These are phyloP conservation scores for Thunnus thynnus DNA, from an alignment of 2,113 vertebrate species.

Conservation along the genomic window DNA sequence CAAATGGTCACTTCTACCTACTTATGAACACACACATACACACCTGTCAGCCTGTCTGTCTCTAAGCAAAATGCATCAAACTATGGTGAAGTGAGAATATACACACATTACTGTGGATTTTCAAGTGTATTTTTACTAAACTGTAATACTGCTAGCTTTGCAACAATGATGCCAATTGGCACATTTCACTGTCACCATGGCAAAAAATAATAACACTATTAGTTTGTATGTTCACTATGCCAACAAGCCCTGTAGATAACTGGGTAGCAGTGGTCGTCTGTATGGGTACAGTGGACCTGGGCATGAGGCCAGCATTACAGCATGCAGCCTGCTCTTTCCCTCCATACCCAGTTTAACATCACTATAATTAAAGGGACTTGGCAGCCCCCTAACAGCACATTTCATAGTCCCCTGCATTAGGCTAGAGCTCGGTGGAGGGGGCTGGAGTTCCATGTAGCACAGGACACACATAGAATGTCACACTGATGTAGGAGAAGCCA, in stretches of 20 bases:
- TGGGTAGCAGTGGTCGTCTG: conserved; percentile 3
- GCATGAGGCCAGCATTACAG: conserved; percentile 72
- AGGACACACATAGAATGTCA: conserved; percentile 20
- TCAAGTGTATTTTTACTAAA: not conserved
- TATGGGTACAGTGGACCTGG: conserved; percentile 68
- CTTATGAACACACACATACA: not conserved
- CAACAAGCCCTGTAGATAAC: conserved; percentile 40
- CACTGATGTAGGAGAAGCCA: not conserved
- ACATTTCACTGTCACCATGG: not conserved
- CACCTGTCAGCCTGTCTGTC: not conserved
- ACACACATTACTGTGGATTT: not conserved
- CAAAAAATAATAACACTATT: no score
- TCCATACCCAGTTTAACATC: conserved; percentile 81
- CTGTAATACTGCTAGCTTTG: not conserved
- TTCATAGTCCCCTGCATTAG: conserved; percentile 45
- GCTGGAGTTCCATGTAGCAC: conserved; percentile 35
- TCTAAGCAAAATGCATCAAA: not conserved
- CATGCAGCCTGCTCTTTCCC: conserved; percentile 73
- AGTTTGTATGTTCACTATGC: not conserved
- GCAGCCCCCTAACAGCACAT: conserved; percentile 65
- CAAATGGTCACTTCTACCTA: conserved; percentile 6
- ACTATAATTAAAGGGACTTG: conserved; percentile 83
- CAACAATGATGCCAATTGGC: not conserved
- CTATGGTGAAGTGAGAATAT: not conserved
- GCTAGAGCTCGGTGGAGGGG: conserved; percentile 19